phyloP scores from a whole-genome alignment of 2,888 invertebrate genomes.

The Asteroscopus sphinx region DNA sequence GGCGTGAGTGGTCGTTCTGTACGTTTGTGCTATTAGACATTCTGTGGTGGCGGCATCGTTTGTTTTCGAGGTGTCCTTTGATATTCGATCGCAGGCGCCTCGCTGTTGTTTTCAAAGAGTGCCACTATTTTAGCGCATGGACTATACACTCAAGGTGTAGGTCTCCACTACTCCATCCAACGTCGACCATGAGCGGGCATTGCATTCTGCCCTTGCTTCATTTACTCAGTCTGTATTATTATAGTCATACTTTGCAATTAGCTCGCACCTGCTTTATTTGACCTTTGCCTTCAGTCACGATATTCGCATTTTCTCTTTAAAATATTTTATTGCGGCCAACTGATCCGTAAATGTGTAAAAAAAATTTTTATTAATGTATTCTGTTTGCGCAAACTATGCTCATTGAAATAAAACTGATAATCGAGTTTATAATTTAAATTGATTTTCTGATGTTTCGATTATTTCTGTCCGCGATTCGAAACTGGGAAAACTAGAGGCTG shows the following conservation, averaged over 20 bases:
- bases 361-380: constrained; percentile 18
- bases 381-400: constrained; percentile 2
- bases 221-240: constrained; percentile 36
- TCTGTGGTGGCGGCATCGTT: no score
- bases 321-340: constrained; percentile 30
- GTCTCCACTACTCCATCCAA: no score
- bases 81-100: no score
- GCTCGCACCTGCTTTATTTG: constrained; percentile 44
- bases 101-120: no score
- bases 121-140: no score
- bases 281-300: constrained; percentile 59
- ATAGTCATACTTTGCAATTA: constrained; percentile 45
- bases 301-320: constrained; percentile 52
- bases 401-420: constrained; percentile 34
- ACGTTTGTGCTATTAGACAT: no score
- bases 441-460: constrained; percentile 11
- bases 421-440: constrained; percentile 14
- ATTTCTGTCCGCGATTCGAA: no score
- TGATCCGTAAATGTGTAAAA: constrained; percentile 22
- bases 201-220: constrained; percentile 46
- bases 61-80: no score
- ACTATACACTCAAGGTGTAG: no score
- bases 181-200: constrained; percentile 32
- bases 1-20: no score
- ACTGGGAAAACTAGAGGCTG: constrained; percentile 5